phyloP scores from a whole-genome alignment of 2,888 invertebrate species.

The Drosophila anceps region DNA sequence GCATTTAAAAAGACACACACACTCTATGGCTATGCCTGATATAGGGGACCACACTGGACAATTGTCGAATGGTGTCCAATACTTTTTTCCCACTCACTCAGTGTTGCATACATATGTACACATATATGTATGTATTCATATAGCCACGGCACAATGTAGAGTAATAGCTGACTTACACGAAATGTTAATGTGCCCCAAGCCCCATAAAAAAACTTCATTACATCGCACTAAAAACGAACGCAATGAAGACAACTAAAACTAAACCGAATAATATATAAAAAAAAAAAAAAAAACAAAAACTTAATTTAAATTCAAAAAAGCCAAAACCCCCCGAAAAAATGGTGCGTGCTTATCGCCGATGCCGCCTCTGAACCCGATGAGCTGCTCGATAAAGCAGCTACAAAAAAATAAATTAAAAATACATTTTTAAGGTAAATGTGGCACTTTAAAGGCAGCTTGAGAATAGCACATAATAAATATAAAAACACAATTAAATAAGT shows the following conservation, averaged over 20 bases:
- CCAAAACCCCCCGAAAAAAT: conserved; percentile 50
- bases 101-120: not conserved
- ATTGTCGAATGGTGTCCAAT: not conserved
- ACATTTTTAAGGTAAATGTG: conserved; percentile 81
- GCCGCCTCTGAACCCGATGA: conserved; percentile 58
- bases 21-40: not conserved
- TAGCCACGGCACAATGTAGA: conserved; percentile 32
- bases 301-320: conserved; percentile 78
- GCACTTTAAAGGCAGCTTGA: conserved; percentile 72
- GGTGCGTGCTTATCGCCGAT: conserved; percentile 77
- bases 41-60: conserved; percentile 3
- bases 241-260: conserved; percentile 62
- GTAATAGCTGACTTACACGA: conserved; percentile 37
- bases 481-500: conserved; percentile 78
- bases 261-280: conserved; percentile 39
- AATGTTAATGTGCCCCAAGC: conserved; percentile 53
- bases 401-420: conserved; percentile 82
- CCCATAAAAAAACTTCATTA: conserved; percentile 75
- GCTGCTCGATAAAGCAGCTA: conserved; percentile 76
- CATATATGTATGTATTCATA: not conserved
- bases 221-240: conserved; percentile 67
- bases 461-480: conserved; percentile 80
- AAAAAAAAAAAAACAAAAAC: conserved; percentile 59
- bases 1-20: conserved; percentile 28
- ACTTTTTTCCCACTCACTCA: conserved; percentile 2